phyloP scores from a whole-genome alignment of 2,888 invertebrate species.

The Lissocephala sabroskyi region DNA sequence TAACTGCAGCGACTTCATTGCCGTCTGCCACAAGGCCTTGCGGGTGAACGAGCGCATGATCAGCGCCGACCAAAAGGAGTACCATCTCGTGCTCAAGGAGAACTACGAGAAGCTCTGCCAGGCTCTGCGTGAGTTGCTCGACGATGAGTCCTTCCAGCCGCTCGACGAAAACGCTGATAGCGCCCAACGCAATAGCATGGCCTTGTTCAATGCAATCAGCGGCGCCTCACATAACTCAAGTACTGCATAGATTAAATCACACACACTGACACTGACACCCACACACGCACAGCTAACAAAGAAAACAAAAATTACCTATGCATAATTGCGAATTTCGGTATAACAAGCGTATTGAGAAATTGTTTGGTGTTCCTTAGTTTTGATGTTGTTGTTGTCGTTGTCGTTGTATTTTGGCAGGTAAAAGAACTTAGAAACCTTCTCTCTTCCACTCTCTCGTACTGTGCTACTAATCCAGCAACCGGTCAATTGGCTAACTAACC shows the following conservation, averaged over 20 bases:
- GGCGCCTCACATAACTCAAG: conserved; percentile 87
- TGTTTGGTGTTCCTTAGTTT: conserved; percentile 45
- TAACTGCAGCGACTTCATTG: conserved; percentile 90
- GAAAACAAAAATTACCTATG: conserved; percentile 10
- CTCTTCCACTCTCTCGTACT: too few relatives aligned
- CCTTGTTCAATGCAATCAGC: conserved; percentile 85
- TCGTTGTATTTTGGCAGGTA: conserved; percentile 19
- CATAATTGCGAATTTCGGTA: conserved; percentile 25
- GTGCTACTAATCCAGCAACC: too few relatives aligned
- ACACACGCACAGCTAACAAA: conserved; percentile 51
- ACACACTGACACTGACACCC: conserved; percentile 14
- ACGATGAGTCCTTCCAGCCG: conserved; percentile 78
- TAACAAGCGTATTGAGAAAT: conserved; percentile 29
- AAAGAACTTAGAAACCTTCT: too few relatives aligned
- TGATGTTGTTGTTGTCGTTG: conserved; percentile 43
- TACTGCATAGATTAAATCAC: conserved; percentile 78
- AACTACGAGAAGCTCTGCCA: conserved; percentile 91
- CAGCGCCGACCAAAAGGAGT: conserved; percentile 90
- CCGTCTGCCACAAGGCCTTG: conserved; percentile 90
- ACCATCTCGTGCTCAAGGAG: conserved; percentile 89
- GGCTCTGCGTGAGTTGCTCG: conserved; percentile 82
- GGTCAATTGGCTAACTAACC: too few relatives aligned
- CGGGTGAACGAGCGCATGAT: conserved; percentile 92
- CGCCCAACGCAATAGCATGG: conserved; percentile 83
- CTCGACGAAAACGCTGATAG: conserved; percentile 72